These are phyloP conservation scores for Malacosoma neustria DNA, from an alignment of 2,888 invertebrate genomes.

Conservation along the genomic window DNA sequence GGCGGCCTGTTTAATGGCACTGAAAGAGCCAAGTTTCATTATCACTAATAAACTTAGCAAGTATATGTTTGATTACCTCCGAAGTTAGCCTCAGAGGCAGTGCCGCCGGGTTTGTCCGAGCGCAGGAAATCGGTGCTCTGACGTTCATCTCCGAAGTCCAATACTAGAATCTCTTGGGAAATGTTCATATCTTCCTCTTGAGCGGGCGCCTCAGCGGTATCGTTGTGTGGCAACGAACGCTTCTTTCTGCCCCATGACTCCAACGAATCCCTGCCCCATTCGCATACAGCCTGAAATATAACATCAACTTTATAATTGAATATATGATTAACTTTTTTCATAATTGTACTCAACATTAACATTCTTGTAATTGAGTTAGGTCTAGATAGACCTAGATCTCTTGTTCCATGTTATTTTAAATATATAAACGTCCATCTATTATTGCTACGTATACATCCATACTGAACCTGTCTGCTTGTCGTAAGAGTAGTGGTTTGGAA, in stretches of 20 bases:
- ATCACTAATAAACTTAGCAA: too few species aligned
- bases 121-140: slow-evolving; percentile 87
- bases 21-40: too few species aligned
- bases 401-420: too few species aligned
- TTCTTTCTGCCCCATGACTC: slow-evolving; percentile 94
- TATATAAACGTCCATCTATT: too few species aligned
- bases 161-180: slow-evolving; percentile 93
- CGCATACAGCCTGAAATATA: slow-evolving; percentile 84
- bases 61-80: slow-evolving; percentile 68
- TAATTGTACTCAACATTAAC: too few species aligned
- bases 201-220: slow-evolving; percentile 77
- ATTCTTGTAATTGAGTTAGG: too few species aligned
- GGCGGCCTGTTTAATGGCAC: too few species aligned
- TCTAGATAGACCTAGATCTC: too few species aligned
- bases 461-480: too few species aligned
- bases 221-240: slow-evolving; percentile 78
- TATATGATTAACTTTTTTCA: too few species aligned
- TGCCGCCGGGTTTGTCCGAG: slow-evolving; percentile 80
- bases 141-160: slow-evolving; percentile 93
- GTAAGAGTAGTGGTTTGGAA: too few species aligned
- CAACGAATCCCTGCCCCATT: slow-evolving; percentile 92
- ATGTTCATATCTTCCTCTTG: slow-evolving; percentile 92
- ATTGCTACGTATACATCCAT: too few species aligned
- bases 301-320: slow-evolving; percentile 15
- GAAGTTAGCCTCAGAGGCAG: slow-evolving; percentile 78